Percentiles rank a stretch among this genome's conserved stretches.
These are phyloP conservation scores for Pseudocheirus occidentalis DNA, from an alignment of 2,797 vertebrate genomes.

Conservation along the genomic window DNA sequence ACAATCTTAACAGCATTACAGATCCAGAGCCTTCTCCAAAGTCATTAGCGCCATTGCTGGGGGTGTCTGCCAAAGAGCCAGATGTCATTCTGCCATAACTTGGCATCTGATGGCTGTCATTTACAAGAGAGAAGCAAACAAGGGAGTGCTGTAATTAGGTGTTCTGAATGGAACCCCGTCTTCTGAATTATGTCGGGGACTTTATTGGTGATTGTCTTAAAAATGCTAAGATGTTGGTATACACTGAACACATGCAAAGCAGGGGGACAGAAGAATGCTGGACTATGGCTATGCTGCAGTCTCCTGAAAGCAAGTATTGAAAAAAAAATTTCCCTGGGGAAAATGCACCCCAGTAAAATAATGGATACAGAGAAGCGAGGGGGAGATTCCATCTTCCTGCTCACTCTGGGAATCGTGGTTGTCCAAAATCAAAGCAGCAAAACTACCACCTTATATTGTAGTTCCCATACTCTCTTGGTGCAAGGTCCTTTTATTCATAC, in stretches of 20 bases:
- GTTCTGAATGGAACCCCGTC: conserved; percentile 68
- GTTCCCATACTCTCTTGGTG: background rate
- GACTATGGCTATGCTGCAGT: conserved; percentile 19
- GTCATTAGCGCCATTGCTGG: conserved; percentile 83
- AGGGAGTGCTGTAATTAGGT: conserved; percentile 72
- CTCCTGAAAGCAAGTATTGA: background rate
- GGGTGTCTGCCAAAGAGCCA: conserved; percentile 82
- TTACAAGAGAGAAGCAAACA: conserved; percentile 77
- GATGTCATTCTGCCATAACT: conserved; percentile 83
- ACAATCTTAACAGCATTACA: conserved; percentile 80
- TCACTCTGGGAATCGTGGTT: background rate
- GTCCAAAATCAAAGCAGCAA: background rate
- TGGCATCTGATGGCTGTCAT: conserved; percentile 80
- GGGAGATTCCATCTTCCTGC: background rate
- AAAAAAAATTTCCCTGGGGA: background rate
- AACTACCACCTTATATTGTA: background rate
- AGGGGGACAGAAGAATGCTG: background rate
- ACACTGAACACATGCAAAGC: conserved; percentile 41
- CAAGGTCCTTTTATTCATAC: background rate
- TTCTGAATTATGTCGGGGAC: conserved; percentile 33
- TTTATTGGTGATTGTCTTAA: conserved; percentile 56
- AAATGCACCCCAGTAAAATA: background rate
- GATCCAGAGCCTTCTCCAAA: conserved; percentile 79
- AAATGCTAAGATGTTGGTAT: conserved; percentile 34
- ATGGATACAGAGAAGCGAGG: background rate